Base-by-base conservation (phyloP, 2,888 invertebrate genomes). In the Rhamphomyia laevipes region DNA sequence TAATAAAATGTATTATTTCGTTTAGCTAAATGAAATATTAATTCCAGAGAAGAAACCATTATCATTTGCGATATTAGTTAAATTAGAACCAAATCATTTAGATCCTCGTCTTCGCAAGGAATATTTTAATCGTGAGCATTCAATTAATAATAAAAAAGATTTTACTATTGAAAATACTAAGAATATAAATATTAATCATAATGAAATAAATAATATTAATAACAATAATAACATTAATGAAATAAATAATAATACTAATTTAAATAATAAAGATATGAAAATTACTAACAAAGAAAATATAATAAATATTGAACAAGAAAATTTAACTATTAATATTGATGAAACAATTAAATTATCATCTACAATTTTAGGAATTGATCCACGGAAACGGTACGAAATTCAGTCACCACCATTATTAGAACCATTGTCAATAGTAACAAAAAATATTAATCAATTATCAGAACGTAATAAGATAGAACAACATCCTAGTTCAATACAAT, bases 1-100 rank as follows among this genome's bases (percentile, higher is more conserved):
- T n/a, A 35, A 35, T 6, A n/a, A n/a, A n/a, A n/a, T n/a, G n/a
- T n/a, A 15, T 13, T 33, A 13, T 5, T n/a, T 2, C 38, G 47
- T 43, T 5, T 17, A 50, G 52, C 33, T 50, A 17, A 47, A 17
- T n/a, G 46, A 50, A 47, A 49, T 51, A 10, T 6, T 38, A 15
- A 33, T 49, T 11, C 47, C 47, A 2, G 45, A 41, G 15, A 45
- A 42, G 31, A 42, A 15, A 37, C 21, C 5, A 47, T 13, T 4
- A 35, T 9, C 6, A 27, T 27, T 9, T 27, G 4, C 23, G 9
- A 27, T 27, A 27, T 27, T 27, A 7, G 23, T 27, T 2, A 27
- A 27, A 27, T 7, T 27, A 2, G 23, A 27, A 27, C 23, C 23
- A 27, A 27, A 27, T 27, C 23, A 27, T 27, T 9, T 7, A 27